These are phyloP conservation scores for Phyllotreta cruciferae DNA, from an alignment of 2,888 invertebrate species.

Conservation along the genomic window DNA sequence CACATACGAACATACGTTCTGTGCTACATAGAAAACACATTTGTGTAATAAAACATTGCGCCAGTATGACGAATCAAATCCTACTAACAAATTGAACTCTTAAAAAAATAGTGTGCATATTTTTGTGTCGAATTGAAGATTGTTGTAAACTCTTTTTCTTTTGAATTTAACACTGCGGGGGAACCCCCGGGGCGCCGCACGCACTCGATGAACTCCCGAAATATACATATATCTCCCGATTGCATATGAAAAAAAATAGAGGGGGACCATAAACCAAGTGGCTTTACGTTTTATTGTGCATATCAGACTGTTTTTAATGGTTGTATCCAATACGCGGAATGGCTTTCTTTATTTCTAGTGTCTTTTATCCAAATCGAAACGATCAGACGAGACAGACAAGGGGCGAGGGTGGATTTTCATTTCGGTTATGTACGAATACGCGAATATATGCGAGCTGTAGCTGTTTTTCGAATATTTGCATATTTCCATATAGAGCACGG, in stretches of 20 bases:
- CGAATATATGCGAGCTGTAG: neutral
- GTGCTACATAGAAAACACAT: too few relatives aligned
- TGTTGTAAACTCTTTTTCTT: too few relatives aligned
- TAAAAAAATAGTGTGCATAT: too few relatives aligned
- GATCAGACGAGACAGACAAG: slow-evolving; percentile 31
- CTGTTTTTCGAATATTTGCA: slow-evolving; percentile 17
- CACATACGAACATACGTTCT: too few relatives aligned
- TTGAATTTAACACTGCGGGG: neutral
- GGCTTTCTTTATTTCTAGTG: slow-evolving; percentile 47
- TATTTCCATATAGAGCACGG: slow-evolving; percentile 2
- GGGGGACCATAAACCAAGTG: slow-evolving; percentile 55
- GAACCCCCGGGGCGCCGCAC: slow-evolving; percentile 46
- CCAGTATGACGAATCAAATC: too few relatives aligned
- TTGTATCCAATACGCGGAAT: slow-evolving; percentile 57
- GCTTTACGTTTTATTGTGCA: slow-evolving; percentile 57
- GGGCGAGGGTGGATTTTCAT: slow-evolving; percentile 25
- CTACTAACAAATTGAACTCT: too few relatives aligned
- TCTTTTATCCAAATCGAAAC: slow-evolving; percentile 45
- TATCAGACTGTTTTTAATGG: slow-evolving; percentile 58
- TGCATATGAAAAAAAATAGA: slow-evolving; percentile 53
- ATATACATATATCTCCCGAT: slow-evolving; percentile 57
- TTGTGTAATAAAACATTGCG: too few relatives aligned
- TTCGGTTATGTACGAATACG: neutral
- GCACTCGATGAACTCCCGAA: slow-evolving; percentile 52
- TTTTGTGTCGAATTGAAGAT: too few relatives aligned